A percentile compares a stretch with the other conserved stretches of the same genome.
Evolutionary conservation across 1,140 invertebrate species (phyloP).

Genomic region (Armadillidium nasatum): DNA sequence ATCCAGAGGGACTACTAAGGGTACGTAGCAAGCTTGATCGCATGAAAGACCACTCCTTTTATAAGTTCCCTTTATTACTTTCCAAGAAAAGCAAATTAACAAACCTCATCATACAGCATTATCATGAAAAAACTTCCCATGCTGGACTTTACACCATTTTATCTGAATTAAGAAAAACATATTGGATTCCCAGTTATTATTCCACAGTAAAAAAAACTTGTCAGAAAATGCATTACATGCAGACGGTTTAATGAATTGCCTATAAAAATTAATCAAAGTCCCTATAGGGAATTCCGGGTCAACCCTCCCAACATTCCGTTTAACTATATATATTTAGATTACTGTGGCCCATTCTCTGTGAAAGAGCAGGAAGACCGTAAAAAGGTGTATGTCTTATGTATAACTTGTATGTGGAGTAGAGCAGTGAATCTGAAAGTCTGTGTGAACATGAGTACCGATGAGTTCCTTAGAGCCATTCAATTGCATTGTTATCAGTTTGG

Average conservation of each 20-base stretch:
- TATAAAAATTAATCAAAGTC: slow-evolving; percentile 18
- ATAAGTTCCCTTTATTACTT: slow-evolving; percentile 6
- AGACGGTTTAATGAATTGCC: slow-evolving; percentile 4
- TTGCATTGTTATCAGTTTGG: slow-evolving; percentile 8
- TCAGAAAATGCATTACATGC: not conserved
- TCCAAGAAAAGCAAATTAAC: slow-evolving; percentile 3
- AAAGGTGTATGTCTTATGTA: not conserved
- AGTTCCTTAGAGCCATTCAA: slow-evolving; percentile 9
- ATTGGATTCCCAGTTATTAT: not conserved
- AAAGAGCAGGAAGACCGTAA: not conserved
- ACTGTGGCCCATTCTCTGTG: not conserved
- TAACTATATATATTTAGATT: not conserved
- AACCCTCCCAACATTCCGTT: not conserved
- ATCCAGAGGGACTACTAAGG: not conserved
- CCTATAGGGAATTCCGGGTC: not conserved
- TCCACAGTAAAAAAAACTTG: not conserved
- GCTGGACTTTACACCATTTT: not conserved
- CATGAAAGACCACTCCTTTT: not conserved
- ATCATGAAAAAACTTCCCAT: slow-evolving; percentile 2
- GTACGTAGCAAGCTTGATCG: not conserved
- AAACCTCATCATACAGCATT: not conserved
- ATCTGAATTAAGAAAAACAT: not conserved
- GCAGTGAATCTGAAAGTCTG: slow-evolving; percentile 18
- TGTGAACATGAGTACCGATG: not conserved
- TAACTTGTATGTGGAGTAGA: slow-evolving; percentile 23